Conservation (phyloP, 2,113 vertebrate species). For the Notothenia rossii region DNA sequence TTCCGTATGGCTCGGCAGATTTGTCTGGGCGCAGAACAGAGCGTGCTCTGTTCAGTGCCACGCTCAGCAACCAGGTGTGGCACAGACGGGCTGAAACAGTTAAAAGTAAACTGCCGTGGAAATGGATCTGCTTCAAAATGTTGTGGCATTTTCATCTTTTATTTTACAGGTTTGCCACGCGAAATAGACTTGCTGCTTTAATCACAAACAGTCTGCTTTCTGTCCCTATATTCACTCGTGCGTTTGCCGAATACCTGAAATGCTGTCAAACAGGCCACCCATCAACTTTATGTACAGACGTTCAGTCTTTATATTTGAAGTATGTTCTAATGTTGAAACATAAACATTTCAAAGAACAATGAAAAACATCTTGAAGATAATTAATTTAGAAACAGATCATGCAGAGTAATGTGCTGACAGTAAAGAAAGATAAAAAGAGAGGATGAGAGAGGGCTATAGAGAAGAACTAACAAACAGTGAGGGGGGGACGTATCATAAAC, state of each 20-base stretch:
- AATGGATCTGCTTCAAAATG: constrained; percentile 63
- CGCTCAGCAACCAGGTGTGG: constrained; percentile 73
- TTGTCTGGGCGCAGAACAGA: constrained; percentile 72
- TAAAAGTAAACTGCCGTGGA: constrained; percentile 73
- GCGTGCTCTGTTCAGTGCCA: constrained; percentile 70
- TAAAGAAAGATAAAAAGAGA: constrained; percentile 42
- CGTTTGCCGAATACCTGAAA: constrained; percentile 44
- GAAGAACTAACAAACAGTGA: constrained; percentile 66
- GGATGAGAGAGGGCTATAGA: background rate
- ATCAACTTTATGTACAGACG: constrained; percentile 13
- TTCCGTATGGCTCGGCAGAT: constrained; percentile 76
- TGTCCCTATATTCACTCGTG: constrained; percentile 31
- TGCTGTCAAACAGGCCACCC: constrained; percentile 33
- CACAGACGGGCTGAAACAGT: constrained; percentile 75
- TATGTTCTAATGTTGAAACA: background rate
- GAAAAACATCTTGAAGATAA: background rate
- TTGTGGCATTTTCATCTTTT: constrained; percentile 27
- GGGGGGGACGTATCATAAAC: constrained; percentile 66
- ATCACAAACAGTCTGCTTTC: constrained; percentile 60
- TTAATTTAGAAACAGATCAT: constrained; percentile 17
- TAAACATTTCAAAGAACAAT: background rate
- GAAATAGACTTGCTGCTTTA: constrained; percentile 43
- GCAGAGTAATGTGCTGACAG: constrained; percentile 15
- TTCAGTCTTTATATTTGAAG: constrained; percentile 6
- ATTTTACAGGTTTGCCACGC: constrained; percentile 49